These are phyloP conservation scores for Saguinus midas DNA, from an alignment of 2,113 vertebrate genomes.

Conservation along the genomic window DNA sequence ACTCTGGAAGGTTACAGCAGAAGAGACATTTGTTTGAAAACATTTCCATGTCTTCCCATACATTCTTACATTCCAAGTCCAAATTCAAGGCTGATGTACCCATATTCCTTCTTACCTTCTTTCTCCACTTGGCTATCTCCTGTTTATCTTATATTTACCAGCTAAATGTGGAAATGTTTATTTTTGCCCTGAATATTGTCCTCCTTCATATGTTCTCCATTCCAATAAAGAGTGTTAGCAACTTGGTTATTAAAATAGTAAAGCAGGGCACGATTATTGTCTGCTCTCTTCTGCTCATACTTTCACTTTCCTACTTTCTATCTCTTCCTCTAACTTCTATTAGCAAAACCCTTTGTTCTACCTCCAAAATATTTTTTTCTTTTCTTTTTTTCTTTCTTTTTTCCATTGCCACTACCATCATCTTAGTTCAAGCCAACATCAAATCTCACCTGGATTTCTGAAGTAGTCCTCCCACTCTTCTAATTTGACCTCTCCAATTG, in stretches of 20 bases:
- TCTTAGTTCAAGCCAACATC: background rate
- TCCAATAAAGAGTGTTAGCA: background rate
- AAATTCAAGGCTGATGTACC: background rate
- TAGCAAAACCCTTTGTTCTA: background rate
- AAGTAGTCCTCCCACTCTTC: background rate
- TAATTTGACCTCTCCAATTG: background rate
- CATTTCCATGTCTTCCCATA: background rate
- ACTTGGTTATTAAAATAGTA: background rate
- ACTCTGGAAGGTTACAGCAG: background rate
- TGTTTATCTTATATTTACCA: background rate
- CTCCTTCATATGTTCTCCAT: background rate
- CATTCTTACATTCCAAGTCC: background rate
- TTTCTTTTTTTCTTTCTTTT: background rate
- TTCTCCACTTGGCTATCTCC: background rate
- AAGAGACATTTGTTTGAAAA: background rate
- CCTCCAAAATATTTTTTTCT: background rate
- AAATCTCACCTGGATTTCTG: background rate
- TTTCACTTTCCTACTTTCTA: background rate
- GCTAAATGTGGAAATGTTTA: background rate
- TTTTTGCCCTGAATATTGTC: background rate
- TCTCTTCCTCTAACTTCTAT: background rate
- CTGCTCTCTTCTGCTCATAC: background rate
- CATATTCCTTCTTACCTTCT: background rate
- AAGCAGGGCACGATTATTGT: background rate
- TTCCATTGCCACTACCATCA: background rate